Evolutionary conservation across 2,797 vertebrate genomes (phyloP).

Genomic region (Oreochromis mossambicus): DNA sequence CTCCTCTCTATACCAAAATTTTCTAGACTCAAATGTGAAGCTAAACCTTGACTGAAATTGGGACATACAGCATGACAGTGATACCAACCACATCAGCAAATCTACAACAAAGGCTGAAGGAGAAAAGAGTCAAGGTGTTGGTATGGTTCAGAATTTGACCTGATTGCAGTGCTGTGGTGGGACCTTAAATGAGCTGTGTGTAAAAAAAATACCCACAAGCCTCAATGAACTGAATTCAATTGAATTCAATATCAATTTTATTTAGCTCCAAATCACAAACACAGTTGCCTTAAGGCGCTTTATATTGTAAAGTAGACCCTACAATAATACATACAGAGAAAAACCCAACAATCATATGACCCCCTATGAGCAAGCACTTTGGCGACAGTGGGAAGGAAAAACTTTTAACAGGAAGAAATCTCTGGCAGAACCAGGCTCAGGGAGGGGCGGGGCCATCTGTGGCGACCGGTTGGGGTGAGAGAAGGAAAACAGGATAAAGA

Average conservation of each 20-base stretch:
- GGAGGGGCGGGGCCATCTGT: too few relatives aligned
- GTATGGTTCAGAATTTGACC: neutral
- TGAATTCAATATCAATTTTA: neutral
- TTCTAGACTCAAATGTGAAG: neutral
- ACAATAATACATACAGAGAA: neutral
- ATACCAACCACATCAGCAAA: neutral
- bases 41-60: neutral
- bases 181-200: neutral
- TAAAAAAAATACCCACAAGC: neutral
- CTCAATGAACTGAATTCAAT: neutral
- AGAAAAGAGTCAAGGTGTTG: neutral
- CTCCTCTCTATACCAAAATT: neutral
- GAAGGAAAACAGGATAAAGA: too few relatives aligned
- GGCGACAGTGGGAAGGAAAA: too few relatives aligned
- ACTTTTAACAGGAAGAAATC: too few relatives aligned
- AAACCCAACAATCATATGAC: too few relatives aligned
- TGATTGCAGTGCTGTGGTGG: neutral
- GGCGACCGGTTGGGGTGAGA: too few relatives aligned
- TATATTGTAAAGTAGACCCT: neutral
- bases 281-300: neutral
- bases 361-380: too few relatives aligned
- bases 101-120: neutral
- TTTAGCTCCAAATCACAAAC: neutral
- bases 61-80: neutral
- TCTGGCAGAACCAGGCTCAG: too few relatives aligned